Percentiles rank a stretch among this genome's conserved stretches.
phyloP scores from a whole-genome alignment of 2,888 invertebrate species.

The Sinohyriopsis cumingii region DNA sequence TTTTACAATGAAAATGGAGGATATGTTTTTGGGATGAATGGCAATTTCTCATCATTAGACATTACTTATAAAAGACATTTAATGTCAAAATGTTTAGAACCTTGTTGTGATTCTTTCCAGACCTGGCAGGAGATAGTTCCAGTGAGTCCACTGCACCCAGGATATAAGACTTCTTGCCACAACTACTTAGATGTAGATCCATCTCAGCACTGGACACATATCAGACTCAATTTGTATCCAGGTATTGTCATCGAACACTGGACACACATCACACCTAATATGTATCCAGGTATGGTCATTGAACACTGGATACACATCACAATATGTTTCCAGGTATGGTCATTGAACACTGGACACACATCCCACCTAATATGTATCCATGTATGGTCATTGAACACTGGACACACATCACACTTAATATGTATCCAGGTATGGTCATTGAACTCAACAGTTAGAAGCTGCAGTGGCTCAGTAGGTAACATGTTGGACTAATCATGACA shows the following conservation, averaged over 20 bases:
- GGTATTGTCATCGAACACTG: conserved; percentile 31
- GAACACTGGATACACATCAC: no score
- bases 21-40: no score
- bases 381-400: neutral
- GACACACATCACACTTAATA: conserved; percentile 47
- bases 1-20: no score
- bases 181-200: conserved; percentile 47
- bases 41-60: no score
- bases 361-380: conserved; percentile 47
- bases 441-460: no score
- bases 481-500: no score
- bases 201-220: conserved; percentile 47
- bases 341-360: conserved; percentile 38
- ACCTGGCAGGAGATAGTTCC: conserved; percentile 51
- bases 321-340: no score
- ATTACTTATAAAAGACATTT: no score
- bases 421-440: conserved; percentile 40
- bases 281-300: conserved; percentile 41
- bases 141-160: conserved; percentile 38
- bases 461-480: no score
- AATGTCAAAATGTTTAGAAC: no score
- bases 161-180: conserved; percentile 51
- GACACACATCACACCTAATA: conserved; percentile 47
- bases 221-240: conserved; percentile 58
- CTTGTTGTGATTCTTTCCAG: conserved; percentile 25